Base-by-base conservation (phyloP, 2,113 vertebrate species). In the Melozone crissalis region DNA sequence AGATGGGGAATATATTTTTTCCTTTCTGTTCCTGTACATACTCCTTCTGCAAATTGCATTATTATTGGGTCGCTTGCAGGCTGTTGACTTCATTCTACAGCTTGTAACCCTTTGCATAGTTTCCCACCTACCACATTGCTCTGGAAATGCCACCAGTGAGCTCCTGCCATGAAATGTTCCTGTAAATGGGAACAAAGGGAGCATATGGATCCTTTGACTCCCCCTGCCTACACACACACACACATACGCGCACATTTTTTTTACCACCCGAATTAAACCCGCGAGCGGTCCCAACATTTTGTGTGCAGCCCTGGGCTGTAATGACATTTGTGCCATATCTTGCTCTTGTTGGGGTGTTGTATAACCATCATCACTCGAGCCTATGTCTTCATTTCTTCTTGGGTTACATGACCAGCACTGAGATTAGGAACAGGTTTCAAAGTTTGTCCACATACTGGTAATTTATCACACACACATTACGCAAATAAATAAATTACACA, bases 391-490 rank as follows among this genome's bases (percentile, higher is more conserved):
- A 57, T 92, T 94, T 61, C 83, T 94, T 84, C 96, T 96, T 92
- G 88, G 77, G 90, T 97, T 96, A 95, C 95, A 93, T 16, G 90
- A 76, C 80, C 80, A 93, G 90, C 69, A 28, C 44, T 23, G 46
- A 89, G 88, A 96, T 96, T 92, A 95, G 92, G 65, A 96, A 96
- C 95, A 97, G 88, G 69, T 89, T 97, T 97, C 88, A 87, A 93
- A 95, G 86, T 68, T 82, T 47, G 54, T 76, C 83, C 66, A 43
- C 24, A 20, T 76, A 89, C 58, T 58, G 80, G 83, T 89, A 92
- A 96, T 97, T 96, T 93, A 96, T 97, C 94, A 95, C 58, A 61
- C 20, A 6, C 33, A 68, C 58, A 13, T 69, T 87, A 79, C 28
- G 59, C 74, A 90, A 96, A 92, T 97, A 95, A 94, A 96, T 90